phyloP scores from a whole-genome alignment of 2,113 vertebrate species.

The Polypterus bichir region DNA sequence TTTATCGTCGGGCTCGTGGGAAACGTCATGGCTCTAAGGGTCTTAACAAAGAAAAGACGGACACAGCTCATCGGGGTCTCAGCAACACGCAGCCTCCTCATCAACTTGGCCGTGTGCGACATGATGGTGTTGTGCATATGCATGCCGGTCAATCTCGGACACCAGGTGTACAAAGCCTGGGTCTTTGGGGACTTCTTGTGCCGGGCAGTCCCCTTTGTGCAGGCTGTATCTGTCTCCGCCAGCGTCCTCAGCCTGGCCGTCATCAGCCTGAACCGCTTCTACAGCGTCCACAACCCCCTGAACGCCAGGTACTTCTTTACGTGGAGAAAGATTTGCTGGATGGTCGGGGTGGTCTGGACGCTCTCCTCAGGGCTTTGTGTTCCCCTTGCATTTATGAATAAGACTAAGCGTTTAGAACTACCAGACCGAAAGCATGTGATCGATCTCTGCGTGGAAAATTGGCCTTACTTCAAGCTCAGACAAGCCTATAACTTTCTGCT shows the following conservation, averaged over 20 bases:
- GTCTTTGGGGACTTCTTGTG: conserved; percentile 44
- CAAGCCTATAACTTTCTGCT: conserved; percentile 42
- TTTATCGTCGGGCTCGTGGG: conserved; percentile 37
- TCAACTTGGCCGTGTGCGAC: conserved; percentile 43
- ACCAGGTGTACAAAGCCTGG: conserved; percentile 44
- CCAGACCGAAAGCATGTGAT: conserved; percentile 27
- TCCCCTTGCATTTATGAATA: conserved; percentile 40
- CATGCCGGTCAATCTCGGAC: conserved; percentile 45
- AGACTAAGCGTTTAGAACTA: conserved; percentile 29
- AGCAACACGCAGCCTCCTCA: conserved; percentile 36
- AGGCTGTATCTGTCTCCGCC: conserved; percentile 43
- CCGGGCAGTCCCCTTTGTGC: conserved; percentile 42
- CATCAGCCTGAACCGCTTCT: conserved; percentile 44
- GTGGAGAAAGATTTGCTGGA: conserved; percentile 26
- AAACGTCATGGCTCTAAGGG: conserved; percentile 40
- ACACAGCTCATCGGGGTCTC: conserved; percentile 29
- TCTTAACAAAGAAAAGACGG: conserved; percentile 30
- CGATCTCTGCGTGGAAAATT: conserved; percentile 39
- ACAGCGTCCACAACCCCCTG: conserved; percentile 42
- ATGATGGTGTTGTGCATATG: conserved; percentile 50
- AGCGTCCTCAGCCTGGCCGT: conserved; percentile 42
- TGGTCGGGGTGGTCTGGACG: conserved; percentile 39
- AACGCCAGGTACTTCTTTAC: conserved; percentile 38
- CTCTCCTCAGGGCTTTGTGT: conserved; percentile 34
- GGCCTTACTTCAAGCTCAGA: conserved; percentile 34